Evolutionary conservation across 2,888 invertebrate species (phyloP).

Genomic region (Brassicogethes aeneus): DNA sequence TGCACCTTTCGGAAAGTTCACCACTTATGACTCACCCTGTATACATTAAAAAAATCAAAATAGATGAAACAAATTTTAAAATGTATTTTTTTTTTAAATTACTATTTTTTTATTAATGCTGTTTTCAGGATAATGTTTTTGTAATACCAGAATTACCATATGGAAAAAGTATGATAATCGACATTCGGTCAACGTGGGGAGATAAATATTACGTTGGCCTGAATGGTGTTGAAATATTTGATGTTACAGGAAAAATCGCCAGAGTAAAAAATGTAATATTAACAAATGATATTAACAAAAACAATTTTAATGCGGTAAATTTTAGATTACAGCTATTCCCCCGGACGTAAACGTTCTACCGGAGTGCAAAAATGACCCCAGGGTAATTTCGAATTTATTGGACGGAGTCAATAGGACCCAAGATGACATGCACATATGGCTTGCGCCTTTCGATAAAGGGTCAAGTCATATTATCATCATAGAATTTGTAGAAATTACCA

Average conservation of each 20-base stretch:
- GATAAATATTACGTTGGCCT: slow-evolving; percentile 70
- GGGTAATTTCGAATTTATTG: slow-evolving; percentile 53
- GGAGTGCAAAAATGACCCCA: slow-evolving; percentile 55
- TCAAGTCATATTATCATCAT: slow-evolving; percentile 52
- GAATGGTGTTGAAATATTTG: slow-evolving; percentile 70
- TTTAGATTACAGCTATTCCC: slow-evolving; percentile 47
- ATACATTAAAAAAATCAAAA: too few species aligned
- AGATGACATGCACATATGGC: slow-evolving; percentile 72
- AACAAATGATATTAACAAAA: neutral
- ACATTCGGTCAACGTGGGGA: slow-evolving; percentile 70
- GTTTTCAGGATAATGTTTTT: slow-evolving; percentile 33
- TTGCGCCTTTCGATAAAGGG: slow-evolving; percentile 54
- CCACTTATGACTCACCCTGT: too few species aligned
- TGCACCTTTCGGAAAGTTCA: too few species aligned
- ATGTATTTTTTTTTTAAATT: too few species aligned
- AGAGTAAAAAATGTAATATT: slow-evolving; percentile 50
- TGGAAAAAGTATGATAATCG: slow-evolving; percentile 57
- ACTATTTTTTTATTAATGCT: too few species aligned
- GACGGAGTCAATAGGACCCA: slow-evolving; percentile 66
- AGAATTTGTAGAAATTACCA: slow-evolving; percentile 42
- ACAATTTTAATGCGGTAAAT: too few species aligned
- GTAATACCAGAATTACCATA: slow-evolving; percentile 68
- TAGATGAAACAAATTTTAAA: slow-evolving; percentile 16
- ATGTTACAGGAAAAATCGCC: slow-evolving; percentile 50
- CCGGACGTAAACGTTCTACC: slow-evolving; percentile 56